Conservation (phyloP, 2,113 vertebrate species). For the Tupaia chinensis region DNA sequence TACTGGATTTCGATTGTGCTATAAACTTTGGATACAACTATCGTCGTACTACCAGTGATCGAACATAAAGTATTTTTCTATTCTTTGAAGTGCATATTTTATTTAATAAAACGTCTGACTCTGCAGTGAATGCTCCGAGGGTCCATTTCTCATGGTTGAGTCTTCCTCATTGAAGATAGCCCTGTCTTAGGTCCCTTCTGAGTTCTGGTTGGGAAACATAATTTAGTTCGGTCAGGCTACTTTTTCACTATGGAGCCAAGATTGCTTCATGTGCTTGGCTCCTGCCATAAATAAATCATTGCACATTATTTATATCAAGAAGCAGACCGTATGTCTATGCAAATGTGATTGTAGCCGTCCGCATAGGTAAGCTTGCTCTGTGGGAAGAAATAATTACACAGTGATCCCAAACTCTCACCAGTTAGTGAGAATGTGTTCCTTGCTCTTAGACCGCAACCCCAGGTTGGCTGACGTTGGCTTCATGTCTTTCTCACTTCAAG, state of each 20-base stretch:
- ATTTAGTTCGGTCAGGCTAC: background rate
- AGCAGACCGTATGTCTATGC: background rate
- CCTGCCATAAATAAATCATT: background rate
- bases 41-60: constrained; percentile 11
- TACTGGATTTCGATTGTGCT: constrained; percentile 65
- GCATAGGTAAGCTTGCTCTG: background rate
- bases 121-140: background rate
- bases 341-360: constrained; percentile 4
- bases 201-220: constrained; percentile 34
- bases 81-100: constrained; percentile 42
- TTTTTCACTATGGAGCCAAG: constrained; percentile 4
- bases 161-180: background rate
- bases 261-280: constrained; percentile 24
- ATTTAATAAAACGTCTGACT: constrained; percentile 39
- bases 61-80: background rate
- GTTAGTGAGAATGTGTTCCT: background rate
- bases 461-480: background rate
- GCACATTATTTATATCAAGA: constrained; percentile 3
- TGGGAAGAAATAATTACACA: background rate
- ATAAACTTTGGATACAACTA: constrained; percentile 54
- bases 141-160: background rate
- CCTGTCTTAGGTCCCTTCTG: background rate
- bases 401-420: background rate
- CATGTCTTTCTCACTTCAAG: background rate
- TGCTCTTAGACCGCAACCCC: background rate